phyloP scores from a whole-genome alignment of 1,140 invertebrate species.

The Cecropterus lyciades region DNA sequence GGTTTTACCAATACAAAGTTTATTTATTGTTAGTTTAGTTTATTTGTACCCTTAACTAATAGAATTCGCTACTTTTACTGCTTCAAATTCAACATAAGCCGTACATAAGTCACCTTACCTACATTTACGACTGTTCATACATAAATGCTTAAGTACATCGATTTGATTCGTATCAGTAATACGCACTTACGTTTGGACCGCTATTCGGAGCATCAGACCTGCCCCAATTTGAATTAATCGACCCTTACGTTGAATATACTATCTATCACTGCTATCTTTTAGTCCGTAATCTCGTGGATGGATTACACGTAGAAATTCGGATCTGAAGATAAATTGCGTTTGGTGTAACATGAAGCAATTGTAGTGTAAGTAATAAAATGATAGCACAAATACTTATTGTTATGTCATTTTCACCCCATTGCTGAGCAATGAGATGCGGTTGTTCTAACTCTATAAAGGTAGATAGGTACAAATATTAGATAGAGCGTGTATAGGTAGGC shows the following conservation, averaged over 20 bases:
- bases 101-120: constrained; percentile 28
- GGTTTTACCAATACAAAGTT: no score
- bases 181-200: constrained; percentile 22
- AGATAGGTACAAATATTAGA: no score
- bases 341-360: not conserved
- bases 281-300: constrained; percentile 14
- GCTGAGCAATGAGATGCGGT: no score
- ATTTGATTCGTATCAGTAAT: constrained; percentile 28
- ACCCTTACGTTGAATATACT: constrained; percentile 23
- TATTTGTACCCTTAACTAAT: no score
- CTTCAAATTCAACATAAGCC: not conserved
- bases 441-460: no score
- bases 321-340: constrained; percentile 4
- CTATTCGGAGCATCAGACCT: constrained; percentile 5
- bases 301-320: constrained; percentile 16
- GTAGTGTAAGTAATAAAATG: not conserved
- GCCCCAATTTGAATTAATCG: constrained; percentile 30
- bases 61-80: not conserved
- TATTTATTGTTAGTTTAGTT: no score
- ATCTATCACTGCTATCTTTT: constrained; percentile 26
- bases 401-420: no score
- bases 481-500: no score
- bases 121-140: constrained; percentile 47
- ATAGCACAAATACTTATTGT: no score
- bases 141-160: constrained; percentile 40